Evolutionary conservation across 2,113 vertebrate species (phyloP).

Genomic region (Percopsis transmontana): DNA sequence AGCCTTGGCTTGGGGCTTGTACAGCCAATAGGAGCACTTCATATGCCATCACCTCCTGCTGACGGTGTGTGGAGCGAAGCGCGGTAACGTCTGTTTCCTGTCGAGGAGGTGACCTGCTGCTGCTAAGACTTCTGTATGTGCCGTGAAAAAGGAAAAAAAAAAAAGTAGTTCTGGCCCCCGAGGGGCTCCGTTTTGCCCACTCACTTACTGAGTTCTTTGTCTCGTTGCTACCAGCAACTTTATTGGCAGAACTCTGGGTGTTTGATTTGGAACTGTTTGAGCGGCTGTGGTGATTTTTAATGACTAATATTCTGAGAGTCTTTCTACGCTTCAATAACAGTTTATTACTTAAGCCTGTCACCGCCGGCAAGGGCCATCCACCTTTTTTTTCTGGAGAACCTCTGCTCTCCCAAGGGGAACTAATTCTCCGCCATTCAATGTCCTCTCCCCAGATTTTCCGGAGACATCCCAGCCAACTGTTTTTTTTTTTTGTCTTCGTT

Average conservation of each 20-base stretch:
- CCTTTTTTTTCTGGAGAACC: background rate
- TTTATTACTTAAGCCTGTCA: slow-evolving; percentile 4
- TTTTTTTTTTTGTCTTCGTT: background rate
- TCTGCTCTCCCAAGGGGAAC: background rate
- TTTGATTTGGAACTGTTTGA: slow-evolving; percentile 22
- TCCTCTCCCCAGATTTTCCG: background rate
- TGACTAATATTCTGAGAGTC: slow-evolving; percentile 16
- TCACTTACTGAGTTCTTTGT: slow-evolving; percentile 3
- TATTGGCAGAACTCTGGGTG: slow-evolving; percentile 53
- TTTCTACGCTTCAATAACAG: slow-evolving; percentile 6
- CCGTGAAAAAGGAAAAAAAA: too few relatives aligned
- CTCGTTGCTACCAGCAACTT: slow-evolving; percentile 26
- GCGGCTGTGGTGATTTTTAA: slow-evolving; percentile 31
- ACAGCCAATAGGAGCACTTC: background rate
- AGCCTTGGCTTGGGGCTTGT: slow-evolving; percentile 58
- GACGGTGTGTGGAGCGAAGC: slow-evolving; percentile 25
- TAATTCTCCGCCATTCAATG: background rate
- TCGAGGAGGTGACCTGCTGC: slow-evolving; percentile 42
- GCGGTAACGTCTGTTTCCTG: slow-evolving; percentile 49
- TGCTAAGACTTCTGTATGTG: too few relatives aligned
- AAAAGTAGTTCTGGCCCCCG: background rate
- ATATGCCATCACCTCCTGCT: slow-evolving; percentile 28
- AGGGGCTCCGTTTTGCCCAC: background rate
- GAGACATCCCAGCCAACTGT: background rate
- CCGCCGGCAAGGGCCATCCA: background rate